These are phyloP conservation scores for Diaphora mendica DNA, from an alignment of 2,888 invertebrate genomes.

Conservation along the genomic window DNA sequence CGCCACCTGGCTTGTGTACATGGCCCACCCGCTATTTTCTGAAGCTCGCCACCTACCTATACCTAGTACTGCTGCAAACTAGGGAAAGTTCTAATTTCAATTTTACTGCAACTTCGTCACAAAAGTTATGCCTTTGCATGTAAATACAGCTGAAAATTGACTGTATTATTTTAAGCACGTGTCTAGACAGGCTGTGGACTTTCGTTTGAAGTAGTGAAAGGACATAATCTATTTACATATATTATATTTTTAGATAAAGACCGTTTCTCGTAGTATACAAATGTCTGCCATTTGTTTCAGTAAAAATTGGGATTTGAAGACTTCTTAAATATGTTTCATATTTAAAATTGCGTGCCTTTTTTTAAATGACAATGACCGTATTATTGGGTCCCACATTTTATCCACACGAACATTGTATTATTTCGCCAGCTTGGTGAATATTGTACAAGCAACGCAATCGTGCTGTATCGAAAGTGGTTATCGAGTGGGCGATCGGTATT, in stretches of 20 bases:
- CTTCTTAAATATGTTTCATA: not conserved
- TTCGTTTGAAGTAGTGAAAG: slow-evolving; percentile 37
- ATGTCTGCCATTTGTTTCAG: not conserved
- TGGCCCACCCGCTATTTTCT: slow-evolving; percentile 48
- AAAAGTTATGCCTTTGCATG: slow-evolving; percentile 28
- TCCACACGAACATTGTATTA: slow-evolving; percentile 56
- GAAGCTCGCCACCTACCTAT: slow-evolving; percentile 48
- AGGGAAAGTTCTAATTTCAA: slow-evolving; percentile 73
- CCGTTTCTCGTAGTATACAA: not conserved
- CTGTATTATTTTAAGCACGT: slow-evolving; percentile 47
- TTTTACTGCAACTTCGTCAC: slow-evolving; percentile 57
- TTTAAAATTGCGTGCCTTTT: slow-evolving; percentile 20
- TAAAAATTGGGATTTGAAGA: not conserved
- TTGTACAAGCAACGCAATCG: slow-evolving; percentile 65
- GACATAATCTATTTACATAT: not conserved
- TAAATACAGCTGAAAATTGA: slow-evolving; percentile 30
- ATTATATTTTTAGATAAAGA: not conserved
- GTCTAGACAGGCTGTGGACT: slow-evolving; percentile 39
- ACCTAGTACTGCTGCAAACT: slow-evolving; percentile 54
- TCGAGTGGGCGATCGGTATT: slow-evolving; percentile 75
- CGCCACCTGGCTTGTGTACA: slow-evolving; percentile 68
- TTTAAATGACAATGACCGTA: slow-evolving; percentile 38
- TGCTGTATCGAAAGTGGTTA: slow-evolving; percentile 69
- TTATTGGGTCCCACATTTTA: slow-evolving; percentile 54
- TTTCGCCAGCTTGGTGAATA: slow-evolving; percentile 59